These are phyloP conservation scores for Autographa pulchrina DNA, from an alignment of 2,888 invertebrate species.

Conservation along the genomic window DNA sequence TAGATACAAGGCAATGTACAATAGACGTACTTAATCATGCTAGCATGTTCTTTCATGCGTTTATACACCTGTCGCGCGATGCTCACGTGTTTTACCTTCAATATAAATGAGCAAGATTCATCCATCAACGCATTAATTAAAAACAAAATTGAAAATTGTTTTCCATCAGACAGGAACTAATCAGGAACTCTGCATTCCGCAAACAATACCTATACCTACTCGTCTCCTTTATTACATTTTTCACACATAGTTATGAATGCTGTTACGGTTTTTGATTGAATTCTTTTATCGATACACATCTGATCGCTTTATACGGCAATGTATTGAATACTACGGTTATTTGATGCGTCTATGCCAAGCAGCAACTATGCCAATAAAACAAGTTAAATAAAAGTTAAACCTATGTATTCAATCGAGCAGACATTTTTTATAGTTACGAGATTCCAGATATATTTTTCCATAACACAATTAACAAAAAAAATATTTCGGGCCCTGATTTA, in stretches of 20 bases:
- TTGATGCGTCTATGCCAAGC: slow-evolving; percentile 1
- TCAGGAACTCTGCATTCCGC: slow-evolving; percentile 7
- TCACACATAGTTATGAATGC: not conserved
- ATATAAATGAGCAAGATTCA: slow-evolving; percentile 23
- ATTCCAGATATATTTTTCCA: too few species aligned
- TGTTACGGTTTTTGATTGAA: slow-evolving; percentile 4
- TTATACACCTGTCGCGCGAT: slow-evolving; percentile 14
- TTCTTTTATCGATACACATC: slow-evolving; percentile 4
- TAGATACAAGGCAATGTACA: slow-evolving; percentile 4
- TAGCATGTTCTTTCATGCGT: slow-evolving; percentile 21
- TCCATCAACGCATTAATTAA: slow-evolving; percentile 10
- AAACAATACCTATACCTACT: not conserved
- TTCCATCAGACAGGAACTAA: not conserved
- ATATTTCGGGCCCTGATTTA: too few species aligned
- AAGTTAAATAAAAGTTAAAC: not conserved
- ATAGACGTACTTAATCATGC: slow-evolving; percentile 22
- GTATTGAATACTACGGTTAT: slow-evolving; percentile 1
- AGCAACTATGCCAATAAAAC: not conserved
- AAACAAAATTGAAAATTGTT: not conserved
- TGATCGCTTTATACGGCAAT: not conserved
- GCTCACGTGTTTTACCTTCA: slow-evolving; percentile 27
- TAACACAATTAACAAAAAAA: too few species aligned
- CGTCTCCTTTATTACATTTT: not conserved
- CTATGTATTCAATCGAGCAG: not conserved
- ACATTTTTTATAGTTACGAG: too few species aligned